Evolutionary conservation across 2,888 invertebrate species (phyloP).

Genomic region (Yponomeuta sedellus): DNA sequence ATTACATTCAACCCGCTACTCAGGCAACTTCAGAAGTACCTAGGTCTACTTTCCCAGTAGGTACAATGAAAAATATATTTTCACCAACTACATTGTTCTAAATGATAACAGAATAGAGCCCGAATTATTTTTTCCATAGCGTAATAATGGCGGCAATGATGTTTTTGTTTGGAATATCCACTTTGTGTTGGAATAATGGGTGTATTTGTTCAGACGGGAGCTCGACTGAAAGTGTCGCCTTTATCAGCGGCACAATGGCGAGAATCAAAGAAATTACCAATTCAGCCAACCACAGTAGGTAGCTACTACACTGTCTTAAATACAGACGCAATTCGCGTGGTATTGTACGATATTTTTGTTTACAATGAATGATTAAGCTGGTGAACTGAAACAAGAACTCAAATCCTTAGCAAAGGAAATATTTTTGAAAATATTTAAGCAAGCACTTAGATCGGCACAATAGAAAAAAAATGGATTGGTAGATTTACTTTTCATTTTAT

Average conservation of each 20-base stretch:
- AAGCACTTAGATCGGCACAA: not conserved
- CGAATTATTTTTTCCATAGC: slow-evolving; percentile 53
- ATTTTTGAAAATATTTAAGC: not conserved
- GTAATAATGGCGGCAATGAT: slow-evolving; percentile 56
- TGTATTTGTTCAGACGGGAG: slow-evolving; percentile 68
- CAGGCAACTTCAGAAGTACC: too few species aligned
- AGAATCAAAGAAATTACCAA: slow-evolving; percentile 73
- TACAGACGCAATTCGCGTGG: slow-evolving; percentile 35
- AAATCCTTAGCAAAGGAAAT: not conserved
- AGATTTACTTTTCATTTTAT: too few species aligned
- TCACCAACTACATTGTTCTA: slow-evolving; percentile 47
- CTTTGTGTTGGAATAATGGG: slow-evolving; percentile 70
- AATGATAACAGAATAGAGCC: slow-evolving; percentile 54
- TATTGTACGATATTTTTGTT: slow-evolving; percentile 38
- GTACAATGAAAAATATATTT: slow-evolving; percentile 22
- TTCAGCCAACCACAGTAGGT: slow-evolving; percentile 39
- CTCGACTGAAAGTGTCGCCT: slow-evolving; percentile 64
- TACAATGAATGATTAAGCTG: not conserved
- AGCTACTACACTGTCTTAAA: slow-evolving; percentile 64
- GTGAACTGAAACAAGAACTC: not conserved
- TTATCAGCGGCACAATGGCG: slow-evolving; percentile 68
- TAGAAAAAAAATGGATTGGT: not conserved
- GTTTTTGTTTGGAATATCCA: slow-evolving; percentile 68
- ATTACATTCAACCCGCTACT: too few species aligned
- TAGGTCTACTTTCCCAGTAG: too few species aligned